Conservation (phyloP, 1,140 invertebrate species). For the Lethocerus indicus region DNA sequence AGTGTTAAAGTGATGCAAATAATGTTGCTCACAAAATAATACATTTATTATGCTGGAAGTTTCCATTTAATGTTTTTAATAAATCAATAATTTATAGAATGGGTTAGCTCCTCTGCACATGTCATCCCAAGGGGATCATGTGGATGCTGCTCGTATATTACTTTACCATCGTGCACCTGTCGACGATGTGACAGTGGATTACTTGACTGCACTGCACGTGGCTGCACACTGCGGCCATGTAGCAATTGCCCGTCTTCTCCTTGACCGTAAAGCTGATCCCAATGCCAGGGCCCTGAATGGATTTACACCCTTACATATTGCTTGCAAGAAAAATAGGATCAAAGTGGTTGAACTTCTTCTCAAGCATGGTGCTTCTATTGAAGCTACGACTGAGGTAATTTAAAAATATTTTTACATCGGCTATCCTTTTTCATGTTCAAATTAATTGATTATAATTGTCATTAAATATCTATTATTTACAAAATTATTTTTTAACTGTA, state of each 20-base stretch:
- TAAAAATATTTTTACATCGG: not conserved
- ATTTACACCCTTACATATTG: conserved; percentile 91
- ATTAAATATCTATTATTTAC: not conserved
- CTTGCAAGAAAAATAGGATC: conserved; percentile 94
- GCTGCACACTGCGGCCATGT: conserved; percentile 93
- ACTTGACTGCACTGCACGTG: conserved; percentile 94
- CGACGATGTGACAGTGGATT: conserved; percentile 98
- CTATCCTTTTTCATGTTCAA: not conserved
- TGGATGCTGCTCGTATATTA: conserved; percentile 91
- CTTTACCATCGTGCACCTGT: conserved; percentile 92
- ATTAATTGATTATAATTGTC: not conserved
- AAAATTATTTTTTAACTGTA: too few relatives aligned
- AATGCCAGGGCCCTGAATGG: conserved; percentile 89
- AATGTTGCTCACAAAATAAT: conserved; percentile 1
- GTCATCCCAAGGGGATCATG: conserved; percentile 96
- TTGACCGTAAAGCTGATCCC: conserved; percentile 86
- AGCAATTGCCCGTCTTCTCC: conserved; percentile 87
- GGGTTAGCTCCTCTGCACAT: conserved; percentile 85
- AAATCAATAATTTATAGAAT: conserved; percentile 45
- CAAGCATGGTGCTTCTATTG: conserved; percentile 79
- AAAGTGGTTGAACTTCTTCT: conserved; percentile 87
- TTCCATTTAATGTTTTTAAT: conserved; percentile 11
- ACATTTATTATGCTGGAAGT: not conserved
- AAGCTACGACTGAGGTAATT: conserved; percentile 65
- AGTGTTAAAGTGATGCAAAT: not conserved